phyloP scores from a whole-genome alignment of 30 jellyfish, hydroid and myxozoan genomes.

The Pelagia noctiluca region DNA sequence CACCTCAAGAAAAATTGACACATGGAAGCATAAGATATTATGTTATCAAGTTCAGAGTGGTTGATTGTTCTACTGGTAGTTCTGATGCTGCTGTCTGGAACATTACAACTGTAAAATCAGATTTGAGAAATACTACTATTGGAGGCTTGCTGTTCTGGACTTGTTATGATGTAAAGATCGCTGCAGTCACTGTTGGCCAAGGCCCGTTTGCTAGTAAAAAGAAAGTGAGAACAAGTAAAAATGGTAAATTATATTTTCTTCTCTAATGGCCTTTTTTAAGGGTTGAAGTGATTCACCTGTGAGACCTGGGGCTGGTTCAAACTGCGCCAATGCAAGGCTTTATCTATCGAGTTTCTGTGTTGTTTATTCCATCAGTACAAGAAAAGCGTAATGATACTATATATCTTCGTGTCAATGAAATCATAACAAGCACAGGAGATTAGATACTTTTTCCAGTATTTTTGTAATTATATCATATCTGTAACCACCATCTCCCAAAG shows the following conservation, averaged over 20 bases:
- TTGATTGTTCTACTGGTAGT: no score
- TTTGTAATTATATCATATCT: no score
- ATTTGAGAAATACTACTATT: background rate
- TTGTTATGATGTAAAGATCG: slow-evolving; percentile 34
- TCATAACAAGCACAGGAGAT: no score
- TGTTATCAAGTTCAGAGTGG: background rate
- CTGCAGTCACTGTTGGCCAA: slow-evolving; percentile 26
- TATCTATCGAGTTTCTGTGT: no score
- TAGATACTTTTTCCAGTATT: no score
- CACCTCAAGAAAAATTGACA: background rate
- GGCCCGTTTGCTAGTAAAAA: background rate
- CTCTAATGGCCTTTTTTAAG: background rate
- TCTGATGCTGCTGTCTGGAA: background rate
- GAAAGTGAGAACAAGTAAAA: background rate
- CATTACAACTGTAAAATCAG: background rate
- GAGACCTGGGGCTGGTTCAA: no score
- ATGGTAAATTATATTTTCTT: background rate
- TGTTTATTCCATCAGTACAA: no score
- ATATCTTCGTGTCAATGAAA: no score
- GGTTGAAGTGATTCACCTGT: no score
- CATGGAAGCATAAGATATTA: slow-evolving; percentile 11
- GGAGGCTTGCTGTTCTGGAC: slow-evolving; percentile 8
- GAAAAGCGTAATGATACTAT: no score
- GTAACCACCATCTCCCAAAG: no score
- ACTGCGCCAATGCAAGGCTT: no score